Evolutionary conservation across 2,113 vertebrate genomes (phyloP).

Genomic region (Asarcornis scutulata): DNA sequence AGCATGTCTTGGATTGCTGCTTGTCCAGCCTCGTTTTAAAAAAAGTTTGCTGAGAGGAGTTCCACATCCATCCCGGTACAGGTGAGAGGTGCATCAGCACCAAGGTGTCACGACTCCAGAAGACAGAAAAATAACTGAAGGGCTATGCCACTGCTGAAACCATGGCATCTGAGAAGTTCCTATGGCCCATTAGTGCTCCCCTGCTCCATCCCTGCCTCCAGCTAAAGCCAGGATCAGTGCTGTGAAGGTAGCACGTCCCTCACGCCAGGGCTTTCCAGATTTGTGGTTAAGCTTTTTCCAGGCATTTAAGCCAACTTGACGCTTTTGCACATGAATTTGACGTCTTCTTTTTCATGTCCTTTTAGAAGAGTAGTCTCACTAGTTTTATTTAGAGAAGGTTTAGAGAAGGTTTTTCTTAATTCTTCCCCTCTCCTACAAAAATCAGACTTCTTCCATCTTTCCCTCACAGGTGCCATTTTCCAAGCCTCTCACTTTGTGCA

Average conservation of each 20-base stretch:
- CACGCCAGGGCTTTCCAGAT: not conserved
- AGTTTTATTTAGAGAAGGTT: not conserved
- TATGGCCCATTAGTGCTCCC: not conserved
- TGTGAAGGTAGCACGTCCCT: not conserved
- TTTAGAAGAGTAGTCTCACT: not conserved
- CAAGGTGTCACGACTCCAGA: not conserved
- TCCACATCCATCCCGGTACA: not conserved
- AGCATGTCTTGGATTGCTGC: not conserved
- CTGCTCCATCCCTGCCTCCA: not conserved
- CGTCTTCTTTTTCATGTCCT: not conserved
- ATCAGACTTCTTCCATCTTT: not conserved
- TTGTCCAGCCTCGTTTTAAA: not conserved
- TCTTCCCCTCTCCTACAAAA: not conserved
- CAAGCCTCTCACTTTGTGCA: not conserved
- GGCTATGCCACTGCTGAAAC: not conserved
- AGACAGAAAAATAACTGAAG: not conserved
- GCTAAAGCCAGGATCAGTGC: not conserved
- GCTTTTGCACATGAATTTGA: not conserved
- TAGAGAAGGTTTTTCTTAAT: not conserved
- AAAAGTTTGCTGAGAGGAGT: not conserved
- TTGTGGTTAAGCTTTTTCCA: not conserved
- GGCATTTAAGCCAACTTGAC: not conserved
- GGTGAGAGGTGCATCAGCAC: not conserved
- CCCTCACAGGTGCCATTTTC: not conserved
- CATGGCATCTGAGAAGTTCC: not conserved